A percentile compares a stretch with the other conserved stretches of the same genome.
phyloP scores from a whole-genome alignment of 2,797 vertebrate genomes.

The Podarcis lilfordi region DNA sequence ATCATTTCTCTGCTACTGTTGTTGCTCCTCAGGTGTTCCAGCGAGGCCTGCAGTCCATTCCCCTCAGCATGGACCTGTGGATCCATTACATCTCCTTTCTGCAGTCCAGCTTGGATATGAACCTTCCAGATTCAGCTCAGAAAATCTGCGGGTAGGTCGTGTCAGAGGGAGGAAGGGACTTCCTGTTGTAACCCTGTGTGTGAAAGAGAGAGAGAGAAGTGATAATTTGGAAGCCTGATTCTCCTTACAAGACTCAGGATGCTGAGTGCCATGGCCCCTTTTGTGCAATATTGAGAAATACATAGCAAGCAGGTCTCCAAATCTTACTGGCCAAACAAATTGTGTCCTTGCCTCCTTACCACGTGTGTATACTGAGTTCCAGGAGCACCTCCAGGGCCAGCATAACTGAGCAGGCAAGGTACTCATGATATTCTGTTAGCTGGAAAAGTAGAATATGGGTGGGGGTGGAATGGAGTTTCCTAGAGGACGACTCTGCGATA shows the following conservation, averaged over 20 bases:
- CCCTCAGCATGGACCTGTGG: slow-evolving; percentile 88
- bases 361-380: neutral
- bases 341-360: no score
- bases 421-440: neutral
- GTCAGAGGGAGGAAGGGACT: no score
- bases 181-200: no score
- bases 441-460: neutral
- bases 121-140: slow-evolving; percentile 78
- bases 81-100: slow-evolving; percentile 88
- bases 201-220: no score
- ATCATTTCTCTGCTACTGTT: neutral
- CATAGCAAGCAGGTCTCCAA: no score
- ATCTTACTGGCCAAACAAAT: no score
- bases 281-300: no score
- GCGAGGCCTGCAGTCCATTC: slow-evolving; percentile 83
- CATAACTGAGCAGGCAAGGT: neutral
- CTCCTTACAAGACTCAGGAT: no score
- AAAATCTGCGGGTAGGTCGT: slow-evolving; percentile 80
- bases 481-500: neutral
- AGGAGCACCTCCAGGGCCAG: neutral
- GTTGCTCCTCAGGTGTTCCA: slow-evolving; percentile 79
- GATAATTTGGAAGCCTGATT: no score
- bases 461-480: neutral
- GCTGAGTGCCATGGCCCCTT: no score
- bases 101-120: slow-evolving; percentile 84